Evolutionary conservation across 2,888 invertebrate species (phyloP), one percentile per base, ranked within the genome.

Genomic region (Elegia similella): DNA sequence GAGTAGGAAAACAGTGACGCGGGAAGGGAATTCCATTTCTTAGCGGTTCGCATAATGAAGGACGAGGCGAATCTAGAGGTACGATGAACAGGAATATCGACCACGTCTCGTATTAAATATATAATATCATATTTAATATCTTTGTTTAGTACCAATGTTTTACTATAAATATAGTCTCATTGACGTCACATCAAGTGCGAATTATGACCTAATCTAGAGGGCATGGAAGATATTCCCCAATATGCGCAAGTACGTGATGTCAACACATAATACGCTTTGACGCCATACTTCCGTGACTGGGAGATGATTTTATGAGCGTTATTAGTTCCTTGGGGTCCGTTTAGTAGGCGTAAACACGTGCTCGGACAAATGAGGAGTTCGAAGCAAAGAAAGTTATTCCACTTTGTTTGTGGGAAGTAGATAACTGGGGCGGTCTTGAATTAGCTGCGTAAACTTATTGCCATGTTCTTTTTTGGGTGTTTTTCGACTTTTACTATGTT

Each of bases 201-300:
- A 62, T 64, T 60, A 64, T 62, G 52, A 55, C 58, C 60, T 60
- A 59, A 64, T 64, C 64, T 58, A 62, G 56, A 32, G 44, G 23
- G 30, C 43, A 43, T 32, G 44, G 38, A 54, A 60, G 57, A 59
- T 53, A 58, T 52, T 52, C 55, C 50, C 59, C 58, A 61, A 64
- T 62, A 57, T 52, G 53, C 16, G 34, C 17, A 13, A 15, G 60
- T 58, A 59, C 62, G 63, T 59, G 63, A 59, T 48, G 43, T 55
- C 54, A 55, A 55, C 54, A 55, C 34, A 17, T 55, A 34, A 55
- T 54, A 13, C 44, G 16, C 34, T 10, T 32, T 55, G 54, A 44
- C 54, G 54, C 30, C 54, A 55, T 44, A 55, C 44, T 55, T 43
- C 2, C 43, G 42, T 30, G 12, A 10, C 29, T 13, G 30, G 15